phyloP scores from a whole-genome alignment of 92 coral and sea anemone species.

The Porites divaricata region DNA sequence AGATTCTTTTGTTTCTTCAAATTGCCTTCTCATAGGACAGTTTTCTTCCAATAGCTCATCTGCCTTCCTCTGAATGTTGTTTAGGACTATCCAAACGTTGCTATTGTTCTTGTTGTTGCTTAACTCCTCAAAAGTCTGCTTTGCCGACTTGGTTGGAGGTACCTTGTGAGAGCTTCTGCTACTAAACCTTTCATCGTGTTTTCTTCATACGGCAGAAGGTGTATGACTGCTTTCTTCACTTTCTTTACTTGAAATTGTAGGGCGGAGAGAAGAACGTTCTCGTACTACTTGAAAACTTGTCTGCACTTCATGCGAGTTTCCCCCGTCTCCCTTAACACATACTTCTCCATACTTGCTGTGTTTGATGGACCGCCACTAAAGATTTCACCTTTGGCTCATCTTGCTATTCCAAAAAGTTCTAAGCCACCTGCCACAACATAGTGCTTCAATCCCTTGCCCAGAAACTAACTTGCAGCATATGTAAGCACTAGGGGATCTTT shows the following conservation, averaged over 20 bases:
- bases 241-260: background rate
- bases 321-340: too few species aligned
- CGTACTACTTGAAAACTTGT: background rate
- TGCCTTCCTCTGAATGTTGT: constrained; percentile 11
- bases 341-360: too few species aligned
- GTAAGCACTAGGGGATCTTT: too few species aligned
- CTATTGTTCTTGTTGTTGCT: background rate
- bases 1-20: constrained; percentile 5
- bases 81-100: background rate
- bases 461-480: too few species aligned
- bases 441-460: too few species aligned
- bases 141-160: constrained; percentile 14
- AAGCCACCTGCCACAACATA: too few species aligned
- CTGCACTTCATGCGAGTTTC: constrained; percentile 5
- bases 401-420: too few species aligned
- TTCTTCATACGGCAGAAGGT: background rate
- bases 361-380: too few species aligned
- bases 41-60: constrained; percentile 10
- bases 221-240: constrained; percentile 1
- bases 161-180: background rate
- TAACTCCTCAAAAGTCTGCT: constrained; percentile 10
- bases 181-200: constrained; percentile 1
- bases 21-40: constrained; percentile 9
- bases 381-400: too few species aligned
- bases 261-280: constrained; percentile 5